phyloP scores from a whole-genome alignment of 2,113 vertebrate genomes.

The Myotis davidii region DNA sequence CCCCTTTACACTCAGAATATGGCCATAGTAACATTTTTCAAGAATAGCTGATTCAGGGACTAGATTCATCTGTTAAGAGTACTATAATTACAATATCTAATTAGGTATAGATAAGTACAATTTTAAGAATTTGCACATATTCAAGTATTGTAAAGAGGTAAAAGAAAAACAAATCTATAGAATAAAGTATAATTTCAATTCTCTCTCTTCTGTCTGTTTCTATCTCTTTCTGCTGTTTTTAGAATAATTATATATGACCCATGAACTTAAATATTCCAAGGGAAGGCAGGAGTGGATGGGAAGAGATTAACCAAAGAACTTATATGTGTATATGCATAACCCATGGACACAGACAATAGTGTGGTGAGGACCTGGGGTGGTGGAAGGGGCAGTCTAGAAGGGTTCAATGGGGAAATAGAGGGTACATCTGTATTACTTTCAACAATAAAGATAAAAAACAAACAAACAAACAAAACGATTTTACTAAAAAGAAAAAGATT shows the following conservation, averaged over 20 bases:
- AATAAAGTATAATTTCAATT: neutral
- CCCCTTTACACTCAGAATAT: neutral
- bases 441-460: too few species aligned
- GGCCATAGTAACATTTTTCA: neutral
- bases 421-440: too few species aligned
- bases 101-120: neutral
- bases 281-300: too few species aligned
- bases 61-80: neutral
- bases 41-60: neutral
- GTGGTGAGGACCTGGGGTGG: too few species aligned
- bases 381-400: too few species aligned
- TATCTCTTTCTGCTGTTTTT: neutral
- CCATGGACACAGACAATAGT: too few species aligned
- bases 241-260: neutral
- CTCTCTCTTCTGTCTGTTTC: neutral
- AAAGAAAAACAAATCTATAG: neutral
- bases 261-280: neutral
- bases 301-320: too few species aligned
- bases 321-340: too few species aligned
- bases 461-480: too few species aligned
- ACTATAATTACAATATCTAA: neutral
- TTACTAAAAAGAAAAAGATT: neutral
- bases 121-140: neutral
- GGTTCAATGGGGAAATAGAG: too few species aligned
- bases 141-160: neutral